Evolutionary conservation across 2,888 invertebrate genomes (phyloP), one percentile per base, ranked within the genome.

Genomic region (Dorcus hopei): DNA sequence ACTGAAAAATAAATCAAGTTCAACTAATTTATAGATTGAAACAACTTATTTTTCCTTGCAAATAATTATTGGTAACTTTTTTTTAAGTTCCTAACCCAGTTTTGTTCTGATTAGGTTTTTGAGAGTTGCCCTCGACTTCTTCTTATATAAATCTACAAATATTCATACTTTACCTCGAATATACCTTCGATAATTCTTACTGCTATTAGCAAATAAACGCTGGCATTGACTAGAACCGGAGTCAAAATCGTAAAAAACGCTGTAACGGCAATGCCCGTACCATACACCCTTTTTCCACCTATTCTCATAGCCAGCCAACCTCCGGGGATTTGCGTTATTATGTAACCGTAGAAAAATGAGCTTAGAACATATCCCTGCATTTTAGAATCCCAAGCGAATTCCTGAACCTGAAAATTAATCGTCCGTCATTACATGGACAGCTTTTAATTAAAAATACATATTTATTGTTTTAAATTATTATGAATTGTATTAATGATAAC

Each of bases 321-420:
- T 0, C 93, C 94, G 0, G 90, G 83, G 42, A 94, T 80, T 76
- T 91, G 94, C 0, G 94, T 94, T 58, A 90, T 77, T 57, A 94
- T 85, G 77, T 95, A 95, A 0, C 94, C 94, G 72, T 93, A 93
- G 81, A 95, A 95, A 79, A 95, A 95, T 0, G 93, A 90, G 70
- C 92, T 91, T 52, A 95, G 78, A 38, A 95, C 85, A 52, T 89
- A 79, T 0, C 93, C 93, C 77, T 89, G 90, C 41, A 87, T 84
- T 72, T 85, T 85, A 0, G 88, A 83, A 68, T 87, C 87, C 94
- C 94, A 94, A 61, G 89, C 85, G 71, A 93, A 93, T 70, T 92
- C 91, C 65, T 84, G 85, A n/a, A 80, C 79, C 85, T 89, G 80
- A 38, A 76, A 72, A n/a, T 40, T 33, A 33, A 48, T 9, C 6